A percentile compares a stretch with the other conserved stretches of the same genome.
These are phyloP conservation scores for Eulithis prunata DNA, from an alignment of 2,888 invertebrate genomes.

Conservation along the genomic window DNA sequence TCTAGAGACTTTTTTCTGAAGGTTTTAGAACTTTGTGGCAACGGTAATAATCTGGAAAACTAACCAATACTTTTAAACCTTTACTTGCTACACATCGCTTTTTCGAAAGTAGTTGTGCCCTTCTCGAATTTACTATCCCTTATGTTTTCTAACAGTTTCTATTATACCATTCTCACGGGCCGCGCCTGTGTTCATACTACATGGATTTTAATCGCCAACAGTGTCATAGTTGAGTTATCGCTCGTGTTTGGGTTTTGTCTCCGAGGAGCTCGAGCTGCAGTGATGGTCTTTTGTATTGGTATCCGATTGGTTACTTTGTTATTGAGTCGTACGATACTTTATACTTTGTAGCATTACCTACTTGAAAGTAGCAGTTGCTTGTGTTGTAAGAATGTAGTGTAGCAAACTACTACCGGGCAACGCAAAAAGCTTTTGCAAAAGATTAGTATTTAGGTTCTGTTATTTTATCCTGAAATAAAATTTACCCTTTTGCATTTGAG, in stretches of 20 bases:
- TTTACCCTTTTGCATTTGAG: no score
- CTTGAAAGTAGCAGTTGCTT: no score
- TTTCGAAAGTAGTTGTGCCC: background rate
- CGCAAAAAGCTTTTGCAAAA: no score
- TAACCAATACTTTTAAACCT: background rate
- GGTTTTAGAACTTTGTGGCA: background rate
- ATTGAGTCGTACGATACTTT: slow-evolving; percentile 1
- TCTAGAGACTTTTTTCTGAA: background rate
- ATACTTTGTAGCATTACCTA: no score
- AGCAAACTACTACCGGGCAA: no score
- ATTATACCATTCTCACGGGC: slow-evolving; percentile 70
- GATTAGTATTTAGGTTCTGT: no score
- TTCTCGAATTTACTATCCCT: slow-evolving; percentile 35
- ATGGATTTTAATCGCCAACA: slow-evolving; percentile 74
- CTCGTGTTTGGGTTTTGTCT: slow-evolving; percentile 41
- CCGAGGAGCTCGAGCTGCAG: slow-evolving; percentile 8
- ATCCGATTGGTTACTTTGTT: slow-evolving; percentile 1
- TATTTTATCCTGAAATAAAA: no score
- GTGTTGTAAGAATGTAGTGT: no score
- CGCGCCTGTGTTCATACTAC: slow-evolving; percentile 62
- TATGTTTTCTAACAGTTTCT: slow-evolving; percentile 59
- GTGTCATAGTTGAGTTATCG: slow-evolving; percentile 74
- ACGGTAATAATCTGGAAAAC: background rate
- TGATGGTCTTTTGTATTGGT: slow-evolving; percentile 6
- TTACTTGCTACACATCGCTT: background rate